Conservation (phyloP, 2,113 vertebrate species). For the Lipotes vexillifer region DNA sequence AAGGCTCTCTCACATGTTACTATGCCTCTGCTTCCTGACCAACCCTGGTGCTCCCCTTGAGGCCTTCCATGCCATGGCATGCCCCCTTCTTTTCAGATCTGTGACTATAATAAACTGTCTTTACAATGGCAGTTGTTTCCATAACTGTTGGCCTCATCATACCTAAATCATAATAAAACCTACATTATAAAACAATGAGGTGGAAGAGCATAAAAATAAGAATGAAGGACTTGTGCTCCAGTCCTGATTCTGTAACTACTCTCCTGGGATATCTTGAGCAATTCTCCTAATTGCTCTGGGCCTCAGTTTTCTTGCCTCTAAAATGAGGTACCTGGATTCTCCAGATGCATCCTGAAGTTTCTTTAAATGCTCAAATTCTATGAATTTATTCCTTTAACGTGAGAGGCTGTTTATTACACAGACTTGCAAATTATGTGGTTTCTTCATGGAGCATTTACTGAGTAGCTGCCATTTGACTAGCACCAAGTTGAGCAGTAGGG, state of each 20-base stretch:
- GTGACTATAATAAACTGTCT: not conserved
- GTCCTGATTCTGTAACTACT: not conserved
- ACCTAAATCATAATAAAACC: not conserved
- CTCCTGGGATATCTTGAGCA: not conserved
- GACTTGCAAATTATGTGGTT: not conserved
- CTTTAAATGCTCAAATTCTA: not conserved
- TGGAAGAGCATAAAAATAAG: not conserved
- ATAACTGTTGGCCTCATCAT: not conserved
- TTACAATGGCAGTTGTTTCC: not conserved
- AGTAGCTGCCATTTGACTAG: not conserved
- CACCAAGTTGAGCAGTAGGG: not conserved
- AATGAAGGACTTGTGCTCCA: not conserved
- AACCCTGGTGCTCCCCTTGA: fast-evolving
- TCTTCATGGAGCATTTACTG: not conserved
- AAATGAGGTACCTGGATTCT: not conserved
- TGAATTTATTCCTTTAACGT: not conserved
- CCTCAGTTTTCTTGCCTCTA: not conserved
- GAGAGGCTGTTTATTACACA: not conserved
- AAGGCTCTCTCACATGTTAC: not conserved
- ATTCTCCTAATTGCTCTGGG: not conserved
- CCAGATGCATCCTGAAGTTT: not conserved
- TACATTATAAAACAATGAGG: not conserved
- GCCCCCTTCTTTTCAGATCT: not conserved
- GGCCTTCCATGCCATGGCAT: fast-evolving
- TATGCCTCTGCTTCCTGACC: fast-evolving